Conservation (phyloP, 2,888 invertebrate genomes). For the Xestia sexstrigata region DNA sequence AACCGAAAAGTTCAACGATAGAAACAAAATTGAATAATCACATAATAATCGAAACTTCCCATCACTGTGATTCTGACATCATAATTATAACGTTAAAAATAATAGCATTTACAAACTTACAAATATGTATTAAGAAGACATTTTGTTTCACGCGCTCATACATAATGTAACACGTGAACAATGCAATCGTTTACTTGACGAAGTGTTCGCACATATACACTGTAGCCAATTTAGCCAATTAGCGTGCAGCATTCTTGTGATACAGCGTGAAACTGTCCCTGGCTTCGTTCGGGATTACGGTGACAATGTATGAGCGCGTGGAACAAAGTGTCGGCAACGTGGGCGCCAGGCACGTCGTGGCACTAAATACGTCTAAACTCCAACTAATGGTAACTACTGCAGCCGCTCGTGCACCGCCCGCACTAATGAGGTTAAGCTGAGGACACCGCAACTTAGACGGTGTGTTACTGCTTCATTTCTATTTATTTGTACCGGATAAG, state of each 20-base stretch:
- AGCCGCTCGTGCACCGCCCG: background rate
- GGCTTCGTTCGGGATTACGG: background rate
- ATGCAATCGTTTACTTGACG: slow-evolving; percentile 6
- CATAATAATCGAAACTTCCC: slow-evolving; percentile 14
- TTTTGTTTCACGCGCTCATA: slow-evolving; percentile 38
- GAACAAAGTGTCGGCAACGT: slow-evolving; percentile 21
- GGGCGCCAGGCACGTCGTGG: slow-evolving; percentile 12
- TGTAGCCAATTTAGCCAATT: slow-evolving; percentile 23
- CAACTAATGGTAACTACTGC: slow-evolving; percentile 67
- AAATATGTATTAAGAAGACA: slow-evolving; percentile 26
- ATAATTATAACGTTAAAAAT: slow-evolving; percentile 13
- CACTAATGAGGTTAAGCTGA: background rate
- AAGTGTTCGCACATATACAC: slow-evolving; percentile 8
- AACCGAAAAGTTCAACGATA: background rate
- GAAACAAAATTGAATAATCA: background rate
- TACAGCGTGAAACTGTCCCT: background rate
- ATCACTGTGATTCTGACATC: slow-evolving; percentile 35
- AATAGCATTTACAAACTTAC: slow-evolving; percentile 33
- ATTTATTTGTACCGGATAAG: slow-evolving; percentile 11
- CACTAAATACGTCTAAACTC: slow-evolving; percentile 34
- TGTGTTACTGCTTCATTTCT: background rate
- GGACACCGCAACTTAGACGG: background rate
- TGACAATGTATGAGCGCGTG: slow-evolving; percentile 24
- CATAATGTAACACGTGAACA: background rate
- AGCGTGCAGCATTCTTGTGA: background rate